Conservation (phyloP, 35 echinoderm and acorn worm species). For the Lytechinus variegatus region DNA sequence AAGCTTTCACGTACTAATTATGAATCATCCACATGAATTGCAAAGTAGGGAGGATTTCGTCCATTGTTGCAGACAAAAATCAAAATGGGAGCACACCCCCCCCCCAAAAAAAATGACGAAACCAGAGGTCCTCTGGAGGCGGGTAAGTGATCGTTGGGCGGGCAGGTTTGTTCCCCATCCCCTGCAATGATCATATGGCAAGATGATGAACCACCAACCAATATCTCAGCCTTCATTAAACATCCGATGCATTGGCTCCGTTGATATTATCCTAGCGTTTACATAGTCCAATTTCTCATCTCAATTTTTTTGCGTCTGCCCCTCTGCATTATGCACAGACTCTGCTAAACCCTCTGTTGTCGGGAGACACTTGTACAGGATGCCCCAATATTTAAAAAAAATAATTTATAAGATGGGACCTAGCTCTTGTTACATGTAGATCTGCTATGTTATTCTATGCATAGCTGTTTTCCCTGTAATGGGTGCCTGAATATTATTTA, state of each 20-base stretch:
- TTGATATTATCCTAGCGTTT: constrained; percentile 4
- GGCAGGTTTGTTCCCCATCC: not conserved
- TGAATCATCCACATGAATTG: not conserved
- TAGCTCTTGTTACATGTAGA: no score
- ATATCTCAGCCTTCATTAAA: not conserved
- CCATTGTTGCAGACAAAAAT: not conserved
- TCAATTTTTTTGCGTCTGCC: not conserved
- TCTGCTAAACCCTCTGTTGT: not conserved
- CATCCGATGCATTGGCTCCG: not conserved
- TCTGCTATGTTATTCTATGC: no score
- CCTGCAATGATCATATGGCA: not conserved
- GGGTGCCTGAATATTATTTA: no score
- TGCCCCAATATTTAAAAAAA: not conserved
- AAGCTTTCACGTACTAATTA: no score
- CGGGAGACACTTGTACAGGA: not conserved
- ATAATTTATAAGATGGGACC: no score
- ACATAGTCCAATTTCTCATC: not conserved
- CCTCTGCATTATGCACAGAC: not conserved
- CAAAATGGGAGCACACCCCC: not conserved
- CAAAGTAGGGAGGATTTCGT: not conserved
- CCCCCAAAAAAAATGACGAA: not conserved
- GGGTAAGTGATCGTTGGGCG: not conserved
- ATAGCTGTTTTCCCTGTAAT: no score
- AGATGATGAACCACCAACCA: not conserved
- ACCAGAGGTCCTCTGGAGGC: not conserved